A percentile compares a stretch with the other conserved stretches of the same genome.
These are phyloP conservation scores for Drosophila vallismaia DNA, from an alignment of 2,888 invertebrate species.

Conservation along the genomic window DNA sequence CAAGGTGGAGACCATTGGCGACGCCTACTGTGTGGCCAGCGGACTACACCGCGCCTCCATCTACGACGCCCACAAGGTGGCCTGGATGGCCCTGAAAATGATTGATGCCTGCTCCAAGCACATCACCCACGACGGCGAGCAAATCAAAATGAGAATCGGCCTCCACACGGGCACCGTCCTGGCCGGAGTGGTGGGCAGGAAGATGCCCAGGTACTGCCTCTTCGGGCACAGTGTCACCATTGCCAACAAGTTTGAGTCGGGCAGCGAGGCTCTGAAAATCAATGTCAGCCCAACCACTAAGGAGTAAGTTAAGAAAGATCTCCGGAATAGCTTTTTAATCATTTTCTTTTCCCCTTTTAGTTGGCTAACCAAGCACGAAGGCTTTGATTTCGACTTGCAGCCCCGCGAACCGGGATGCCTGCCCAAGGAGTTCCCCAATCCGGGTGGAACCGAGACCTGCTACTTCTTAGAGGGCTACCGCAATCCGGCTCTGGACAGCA, in stretches of 20 bases:
- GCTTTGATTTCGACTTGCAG: slow-evolving; percentile 89
- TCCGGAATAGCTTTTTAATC: neutral
- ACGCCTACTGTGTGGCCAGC: slow-evolving; percentile 97
- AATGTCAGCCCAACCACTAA: slow-evolving; percentile 97
- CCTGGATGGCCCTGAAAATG: slow-evolving; percentile 98
- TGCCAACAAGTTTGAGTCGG: slow-evolving; percentile 97
- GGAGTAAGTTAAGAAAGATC: slow-evolving; percentile 88
- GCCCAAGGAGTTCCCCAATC: slow-evolving; percentile 92
- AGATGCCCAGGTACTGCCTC: slow-evolving; percentile 92
- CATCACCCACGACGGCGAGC: slow-evolving; percentile 95
- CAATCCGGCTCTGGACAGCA: slow-evolving; percentile 88
- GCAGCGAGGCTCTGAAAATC: slow-evolving; percentile 94
- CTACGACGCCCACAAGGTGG: slow-evolving; percentile 96
- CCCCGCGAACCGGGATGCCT: slow-evolving; percentile 90
- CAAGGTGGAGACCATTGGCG: slow-evolving; percentile 98
- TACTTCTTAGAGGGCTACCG: slow-evolving; percentile 93
- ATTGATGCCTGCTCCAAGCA: slow-evolving; percentile 94
- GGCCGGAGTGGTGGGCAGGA: slow-evolving; percentile 97
- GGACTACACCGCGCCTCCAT: slow-evolving; percentile 93
- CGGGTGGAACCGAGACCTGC: slow-evolving; percentile 90
- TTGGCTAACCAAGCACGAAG: slow-evolving; percentile 90
- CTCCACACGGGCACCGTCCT: slow-evolving; percentile 96
- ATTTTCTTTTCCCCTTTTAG: slow-evolving; percentile 84
- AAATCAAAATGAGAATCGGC: slow-evolving; percentile 97
- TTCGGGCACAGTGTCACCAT: slow-evolving; percentile 98